A percentile compares a stretch with the other conserved stretches of the same genome.
Conservation (phyloP, 1,140 invertebrate genomes). For the Hyles vespertilio region DNA sequence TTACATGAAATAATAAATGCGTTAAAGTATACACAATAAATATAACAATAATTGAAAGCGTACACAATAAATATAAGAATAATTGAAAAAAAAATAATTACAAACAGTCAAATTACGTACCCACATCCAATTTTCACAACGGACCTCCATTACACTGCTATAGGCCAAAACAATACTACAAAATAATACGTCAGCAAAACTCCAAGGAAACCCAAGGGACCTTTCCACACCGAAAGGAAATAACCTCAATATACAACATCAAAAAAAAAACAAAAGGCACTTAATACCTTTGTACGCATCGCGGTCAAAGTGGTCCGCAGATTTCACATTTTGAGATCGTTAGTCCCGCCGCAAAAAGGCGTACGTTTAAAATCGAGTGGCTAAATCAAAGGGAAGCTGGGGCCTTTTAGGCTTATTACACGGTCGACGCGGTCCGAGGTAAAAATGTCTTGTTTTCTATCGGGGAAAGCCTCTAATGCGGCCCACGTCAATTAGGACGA, state of each 20-base stretch:
- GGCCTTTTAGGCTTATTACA: slow-evolving; percentile 56
- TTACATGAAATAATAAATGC: no score
- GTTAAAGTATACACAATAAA: no score
- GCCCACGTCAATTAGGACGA: slow-evolving; percentile 31
- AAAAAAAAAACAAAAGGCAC: slow-evolving; percentile 31
- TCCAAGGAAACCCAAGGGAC: no score
- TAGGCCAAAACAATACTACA: no score
- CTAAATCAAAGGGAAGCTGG: slow-evolving; percentile 35
- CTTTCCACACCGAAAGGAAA: background rate
- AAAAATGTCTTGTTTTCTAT: slow-evolving; percentile 30
- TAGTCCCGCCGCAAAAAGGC: slow-evolving; percentile 40
- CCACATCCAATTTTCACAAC: no score
- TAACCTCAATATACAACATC: slow-evolving; percentile 1
- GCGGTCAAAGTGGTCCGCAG: slow-evolving; percentile 22
- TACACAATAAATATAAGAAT: no score
- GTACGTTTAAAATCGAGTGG: slow-evolving; percentile 37
- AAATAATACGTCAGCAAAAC: no score
- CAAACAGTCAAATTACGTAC: no score
- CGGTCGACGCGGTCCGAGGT: slow-evolving; percentile 24
- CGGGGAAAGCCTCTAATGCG: slow-evolving; percentile 16
- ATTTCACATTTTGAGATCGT: slow-evolving; percentile 31
- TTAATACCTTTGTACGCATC: slow-evolving; percentile 29
- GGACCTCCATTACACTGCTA: no score
- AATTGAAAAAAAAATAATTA: no score
- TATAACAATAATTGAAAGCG: no score